phyloP scores from a whole-genome alignment of 2,113 vertebrate species.

The Paradisaea rubra region DNA sequence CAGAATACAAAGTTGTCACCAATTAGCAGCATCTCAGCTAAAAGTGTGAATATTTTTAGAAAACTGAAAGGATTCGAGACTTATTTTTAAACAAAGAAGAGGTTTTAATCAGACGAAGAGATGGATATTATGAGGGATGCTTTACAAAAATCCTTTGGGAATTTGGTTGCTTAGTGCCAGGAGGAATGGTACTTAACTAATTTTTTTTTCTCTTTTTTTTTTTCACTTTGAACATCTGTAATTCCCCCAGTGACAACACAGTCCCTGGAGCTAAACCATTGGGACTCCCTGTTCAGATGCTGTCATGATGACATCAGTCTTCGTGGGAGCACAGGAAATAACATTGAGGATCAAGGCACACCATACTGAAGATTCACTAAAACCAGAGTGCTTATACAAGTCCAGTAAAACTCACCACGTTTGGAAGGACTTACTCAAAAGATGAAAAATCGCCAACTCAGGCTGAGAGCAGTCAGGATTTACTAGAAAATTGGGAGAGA shows the following conservation, averaged over 20 bases:
- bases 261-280: not conserved
- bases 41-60: slow-evolving; percentile 26
- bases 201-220: not conserved
- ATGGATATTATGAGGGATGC: not conserved
- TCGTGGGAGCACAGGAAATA: not conserved
- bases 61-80: not conserved
- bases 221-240: not conserved
- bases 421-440: not conserved
- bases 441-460: not conserved
- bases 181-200: not conserved
- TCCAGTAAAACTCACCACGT: not conserved
- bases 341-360: not conserved
- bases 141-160: not conserved
- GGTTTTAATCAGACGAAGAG: not conserved
- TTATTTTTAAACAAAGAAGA: slow-evolving; percentile 17
- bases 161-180: not conserved
- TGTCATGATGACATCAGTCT: not conserved
- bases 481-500: not conserved
- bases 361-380: not conserved
- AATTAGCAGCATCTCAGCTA: slow-evolving; percentile 28
- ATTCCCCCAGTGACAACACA: not conserved
- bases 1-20: slow-evolving; percentile 35
- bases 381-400: not conserved
- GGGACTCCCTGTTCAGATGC: not conserved
- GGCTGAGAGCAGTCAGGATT: not conserved